Evolutionary conservation across 2,888 invertebrate genomes (phyloP).

Genomic region (Graphium colonna): DNA sequence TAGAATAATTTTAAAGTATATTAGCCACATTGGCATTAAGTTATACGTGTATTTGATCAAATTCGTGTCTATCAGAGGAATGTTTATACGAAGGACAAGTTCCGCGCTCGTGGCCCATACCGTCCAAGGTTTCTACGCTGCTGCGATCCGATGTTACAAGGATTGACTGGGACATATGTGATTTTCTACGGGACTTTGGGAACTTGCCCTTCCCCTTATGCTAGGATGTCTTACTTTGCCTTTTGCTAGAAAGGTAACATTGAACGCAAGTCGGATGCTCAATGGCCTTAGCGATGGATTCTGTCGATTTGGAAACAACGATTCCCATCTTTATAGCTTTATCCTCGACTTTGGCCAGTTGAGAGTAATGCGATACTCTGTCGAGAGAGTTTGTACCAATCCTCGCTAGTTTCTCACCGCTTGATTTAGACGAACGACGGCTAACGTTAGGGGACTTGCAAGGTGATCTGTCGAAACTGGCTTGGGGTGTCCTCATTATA

Average conservation of each 20-base stretch:
- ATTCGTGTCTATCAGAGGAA: slow-evolving; percentile 50
- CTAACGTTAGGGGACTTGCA: slow-evolving; percentile 70
- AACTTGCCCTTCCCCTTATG: slow-evolving; percentile 84
- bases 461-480: slow-evolving; percentile 72
- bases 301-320: slow-evolving; percentile 78
- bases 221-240: slow-evolving; percentile 81
- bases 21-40: neutral
- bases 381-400: slow-evolving; percentile 74
- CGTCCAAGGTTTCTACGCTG: slow-evolving; percentile 68
- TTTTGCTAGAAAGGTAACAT: slow-evolving; percentile 84
- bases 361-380: slow-evolving; percentile 71
- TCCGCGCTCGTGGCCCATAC: slow-evolving; percentile 47
- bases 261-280: slow-evolving; percentile 87
- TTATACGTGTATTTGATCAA: slow-evolving; percentile 82
- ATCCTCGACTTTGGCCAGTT: slow-evolving; percentile 72
- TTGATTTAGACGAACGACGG: slow-evolving; percentile 63
- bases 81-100: slow-evolving; percentile 59
- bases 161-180: slow-evolving; percentile 54
- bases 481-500: slow-evolving; percentile 75
- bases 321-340: slow-evolving; percentile 77
- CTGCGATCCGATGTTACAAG: slow-evolving; percentile 69
- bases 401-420: slow-evolving; percentile 65
- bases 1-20: neutral
- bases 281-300: slow-evolving; percentile 77
- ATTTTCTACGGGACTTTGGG: slow-evolving; percentile 71